Evolutionary conservation across 2,888 invertebrate species (phyloP).

Genomic region (Coelopa pilipes): DNA sequence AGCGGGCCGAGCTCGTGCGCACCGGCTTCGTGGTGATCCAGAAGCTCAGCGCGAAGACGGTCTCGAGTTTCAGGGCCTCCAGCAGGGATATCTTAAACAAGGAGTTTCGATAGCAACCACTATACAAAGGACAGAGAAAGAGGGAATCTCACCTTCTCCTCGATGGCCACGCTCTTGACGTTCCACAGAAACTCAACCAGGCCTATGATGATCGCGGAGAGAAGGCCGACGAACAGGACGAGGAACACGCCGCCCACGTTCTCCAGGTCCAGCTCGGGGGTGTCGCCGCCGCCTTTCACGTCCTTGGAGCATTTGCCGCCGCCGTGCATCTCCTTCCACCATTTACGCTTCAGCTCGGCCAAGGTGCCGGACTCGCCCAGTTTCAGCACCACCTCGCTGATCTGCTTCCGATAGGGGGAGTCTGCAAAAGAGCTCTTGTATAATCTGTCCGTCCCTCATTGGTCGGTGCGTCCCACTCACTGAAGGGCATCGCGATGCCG

Average conservation of each 20-base stretch:
- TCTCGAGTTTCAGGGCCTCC: constrained; percentile 77
- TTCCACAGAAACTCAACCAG: constrained; percentile 88
- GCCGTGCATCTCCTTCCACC: constrained; percentile 85
- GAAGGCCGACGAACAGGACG: constrained; percentile 80
- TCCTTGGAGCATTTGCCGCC: constrained; percentile 58
- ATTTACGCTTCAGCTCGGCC: constrained; percentile 84
- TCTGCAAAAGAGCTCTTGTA: constrained; percentile 69
- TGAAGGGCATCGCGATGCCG: constrained; percentile 91
- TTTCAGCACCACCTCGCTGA: constrained; percentile 89
- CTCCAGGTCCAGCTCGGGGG: constrained; percentile 63
- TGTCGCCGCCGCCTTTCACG: constrained; percentile 53
- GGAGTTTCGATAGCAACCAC: too few relatives aligned
- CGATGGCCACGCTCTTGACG: constrained; percentile 79
- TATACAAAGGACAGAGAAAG: background rate
- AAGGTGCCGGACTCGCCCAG: constrained; percentile 89
- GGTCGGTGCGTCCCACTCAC: constrained; percentile 70
- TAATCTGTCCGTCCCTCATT: background rate
- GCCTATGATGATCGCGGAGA: constrained; percentile 78
- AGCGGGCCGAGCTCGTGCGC: constrained; percentile 54
- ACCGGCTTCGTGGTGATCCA: constrained; percentile 81
- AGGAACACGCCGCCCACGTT: constrained; percentile 94
- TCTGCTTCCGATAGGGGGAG: constrained; percentile 80
- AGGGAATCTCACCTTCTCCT: constrained; percentile 73
- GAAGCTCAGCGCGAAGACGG: constrained; percentile 78
- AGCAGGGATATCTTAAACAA: constrained; percentile 72